Evolutionary conservation across 2,797 vertebrate species (phyloP).

Genomic region (Taenioides sp.): DNA sequence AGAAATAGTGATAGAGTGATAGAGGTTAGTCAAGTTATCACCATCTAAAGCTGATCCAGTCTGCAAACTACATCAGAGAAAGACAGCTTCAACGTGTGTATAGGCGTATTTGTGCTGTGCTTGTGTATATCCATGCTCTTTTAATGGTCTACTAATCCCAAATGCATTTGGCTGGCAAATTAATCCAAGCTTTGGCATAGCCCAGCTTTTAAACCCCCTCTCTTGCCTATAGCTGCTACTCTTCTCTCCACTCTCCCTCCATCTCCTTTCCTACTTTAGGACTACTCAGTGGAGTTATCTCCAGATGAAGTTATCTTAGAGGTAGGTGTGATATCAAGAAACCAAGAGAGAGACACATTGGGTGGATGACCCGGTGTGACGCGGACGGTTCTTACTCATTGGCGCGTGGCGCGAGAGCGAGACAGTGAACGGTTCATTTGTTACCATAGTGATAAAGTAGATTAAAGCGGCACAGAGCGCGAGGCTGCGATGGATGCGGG

Average conservation of each 20-base stretch:
- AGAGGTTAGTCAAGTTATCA: conserved; percentile 59
- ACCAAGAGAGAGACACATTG: conserved; percentile 21
- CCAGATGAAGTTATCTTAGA: conserved; percentile 70
- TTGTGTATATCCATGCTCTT: conserved; percentile 44
- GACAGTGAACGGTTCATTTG: conserved; percentile 53
- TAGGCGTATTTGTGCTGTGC: conserved; percentile 17
- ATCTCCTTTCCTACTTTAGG: conserved; percentile 30
- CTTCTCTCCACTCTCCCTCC: conserved; percentile 11
- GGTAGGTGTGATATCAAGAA: conserved; percentile 58
- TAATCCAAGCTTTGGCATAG: conserved; percentile 76
- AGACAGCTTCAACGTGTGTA: conserved; percentile 21
- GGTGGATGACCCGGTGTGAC: conserved; percentile 48
- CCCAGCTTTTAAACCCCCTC: conserved; percentile 62
- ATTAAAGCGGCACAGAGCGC: conserved; percentile 59
- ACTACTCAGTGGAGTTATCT: conserved; percentile 61
- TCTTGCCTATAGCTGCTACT: conserved; percentile 31
- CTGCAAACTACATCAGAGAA: conserved; percentile 16
- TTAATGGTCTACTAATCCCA: conserved; percentile 80
- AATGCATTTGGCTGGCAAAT: conserved; percentile 78
- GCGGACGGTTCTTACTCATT: conserved; percentile 52
- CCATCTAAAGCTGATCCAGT: conserved; percentile 45
- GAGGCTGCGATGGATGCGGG: conserved; percentile 62
- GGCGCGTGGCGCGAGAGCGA: conserved; percentile 41
- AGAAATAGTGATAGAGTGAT: conserved; percentile 14
- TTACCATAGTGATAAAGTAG: conserved; percentile 80